A percentile compares a stretch with the other conserved stretches of the same genome.
Evolutionary conservation across 64 coral and sea anemone species (phyloP).

Genomic region (Pocillopora damicornis): DNA sequence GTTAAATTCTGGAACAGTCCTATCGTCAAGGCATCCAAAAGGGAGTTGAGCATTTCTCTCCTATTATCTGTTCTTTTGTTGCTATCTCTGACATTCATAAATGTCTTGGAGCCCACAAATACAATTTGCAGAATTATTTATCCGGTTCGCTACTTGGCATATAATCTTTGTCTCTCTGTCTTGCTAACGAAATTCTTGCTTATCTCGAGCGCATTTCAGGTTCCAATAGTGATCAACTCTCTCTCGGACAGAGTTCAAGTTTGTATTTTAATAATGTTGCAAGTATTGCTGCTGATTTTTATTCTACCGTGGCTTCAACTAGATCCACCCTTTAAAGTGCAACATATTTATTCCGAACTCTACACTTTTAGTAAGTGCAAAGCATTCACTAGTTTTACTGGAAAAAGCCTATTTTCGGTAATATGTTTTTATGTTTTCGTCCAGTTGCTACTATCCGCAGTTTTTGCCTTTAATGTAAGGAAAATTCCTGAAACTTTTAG

Average conservation of each 20-base stretch:
- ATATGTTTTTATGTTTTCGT: background rate
- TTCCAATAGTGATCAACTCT: background rate
- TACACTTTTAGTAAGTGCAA: background rate
- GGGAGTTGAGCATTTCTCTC: slow-evolving; percentile 40
- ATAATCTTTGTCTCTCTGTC: slow-evolving; percentile 13
- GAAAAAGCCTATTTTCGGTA: background rate
- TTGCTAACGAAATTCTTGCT: slow-evolving; percentile 50
- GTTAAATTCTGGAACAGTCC: slow-evolving; percentile 52
- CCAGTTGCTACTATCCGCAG: background rate
- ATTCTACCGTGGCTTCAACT: background rate
- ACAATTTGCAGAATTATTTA: slow-evolving; percentile 30
- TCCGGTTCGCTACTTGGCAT: slow-evolving; percentile 30
- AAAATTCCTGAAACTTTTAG: slow-evolving; percentile 54
- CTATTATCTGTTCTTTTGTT: slow-evolving; percentile 20
- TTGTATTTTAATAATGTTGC: background rate
- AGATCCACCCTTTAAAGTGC: background rate
- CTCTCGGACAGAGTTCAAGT: background rate
- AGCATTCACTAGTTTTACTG: background rate
- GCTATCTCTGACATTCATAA: slow-evolving; percentile 26
- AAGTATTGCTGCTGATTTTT: background rate
- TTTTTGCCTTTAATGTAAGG: slow-evolving; percentile 30
- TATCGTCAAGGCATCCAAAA: slow-evolving; percentile 72
- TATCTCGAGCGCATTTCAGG: slow-evolving; percentile 36
- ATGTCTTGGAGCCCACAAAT: slow-evolving; percentile 28
- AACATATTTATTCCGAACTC: background rate